Evolutionary conservation across 2,113 vertebrate genomes (phyloP).

Genomic region (Bubo scandiacus): DNA sequence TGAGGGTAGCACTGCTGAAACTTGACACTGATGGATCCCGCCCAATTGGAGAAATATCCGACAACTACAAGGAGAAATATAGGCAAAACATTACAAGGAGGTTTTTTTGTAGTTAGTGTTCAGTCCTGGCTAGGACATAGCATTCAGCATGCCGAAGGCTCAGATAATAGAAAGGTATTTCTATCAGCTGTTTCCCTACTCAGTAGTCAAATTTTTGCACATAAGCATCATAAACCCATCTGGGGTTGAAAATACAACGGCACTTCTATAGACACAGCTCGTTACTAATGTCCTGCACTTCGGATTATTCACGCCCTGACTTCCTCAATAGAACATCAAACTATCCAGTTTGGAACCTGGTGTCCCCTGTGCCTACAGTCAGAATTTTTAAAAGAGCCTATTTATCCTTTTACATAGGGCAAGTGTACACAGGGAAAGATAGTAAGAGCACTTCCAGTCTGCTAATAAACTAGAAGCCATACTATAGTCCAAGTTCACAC

Average conservation of each 20-base stretch:
- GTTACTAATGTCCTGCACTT: background rate
- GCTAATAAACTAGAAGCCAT: background rate
- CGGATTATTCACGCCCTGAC: background rate
- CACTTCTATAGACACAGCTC: background rate
- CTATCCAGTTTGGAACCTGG: background rate
- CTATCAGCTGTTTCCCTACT: background rate
- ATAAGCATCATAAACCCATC: background rate
- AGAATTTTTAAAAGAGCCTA: background rate
- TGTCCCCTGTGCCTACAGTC: background rate
- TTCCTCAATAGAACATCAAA: background rate
- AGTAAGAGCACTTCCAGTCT: background rate
- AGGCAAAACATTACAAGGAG: background rate
- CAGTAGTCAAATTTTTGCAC: background rate
- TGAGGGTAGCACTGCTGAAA: conserved; percentile 97
- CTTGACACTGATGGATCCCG: conserved; percentile 94
- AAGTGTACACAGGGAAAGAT: background rate
- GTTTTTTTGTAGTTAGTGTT: accelerated
- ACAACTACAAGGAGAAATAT: conserved; percentile 75
- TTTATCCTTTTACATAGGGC: background rate
- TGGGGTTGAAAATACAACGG: background rate
- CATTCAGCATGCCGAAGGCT: background rate
- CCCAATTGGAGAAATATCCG: conserved; percentile 91
- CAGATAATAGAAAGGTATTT: background rate
- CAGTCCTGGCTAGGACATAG: background rate
- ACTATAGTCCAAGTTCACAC: background rate